Conservation (phyloP, 2,113 vertebrate genomes). For the Carettochelys insculpta region DNA sequence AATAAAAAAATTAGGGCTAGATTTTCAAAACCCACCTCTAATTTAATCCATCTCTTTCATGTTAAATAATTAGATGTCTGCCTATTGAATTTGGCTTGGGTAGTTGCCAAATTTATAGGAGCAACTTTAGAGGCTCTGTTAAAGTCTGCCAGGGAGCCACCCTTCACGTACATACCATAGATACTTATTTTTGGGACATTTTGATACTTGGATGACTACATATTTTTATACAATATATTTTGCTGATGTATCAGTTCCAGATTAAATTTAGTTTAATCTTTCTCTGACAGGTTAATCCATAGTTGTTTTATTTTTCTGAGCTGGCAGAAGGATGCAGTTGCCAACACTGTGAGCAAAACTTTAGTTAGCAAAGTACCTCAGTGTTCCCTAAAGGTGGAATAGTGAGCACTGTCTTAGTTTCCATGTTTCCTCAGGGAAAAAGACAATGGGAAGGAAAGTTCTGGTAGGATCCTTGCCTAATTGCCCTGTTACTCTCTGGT, state of each 20-base stretch:
- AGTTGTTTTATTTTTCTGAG: not conserved
- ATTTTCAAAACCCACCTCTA: not conserved
- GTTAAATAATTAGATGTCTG: not conserved
- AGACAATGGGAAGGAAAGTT: conserved; percentile 2
- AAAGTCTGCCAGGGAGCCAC: not conserved
- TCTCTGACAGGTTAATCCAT: not conserved
- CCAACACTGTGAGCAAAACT: not conserved
- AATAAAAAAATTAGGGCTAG: not conserved
- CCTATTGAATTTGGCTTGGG: fast-evolving
- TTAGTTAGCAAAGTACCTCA: not conserved
- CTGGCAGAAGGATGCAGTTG: not conserved
- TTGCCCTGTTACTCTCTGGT: not conserved
- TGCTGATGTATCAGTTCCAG: not conserved
- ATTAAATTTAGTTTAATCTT: not conserved
- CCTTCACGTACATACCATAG: not conserved
- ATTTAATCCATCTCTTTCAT: not conserved
- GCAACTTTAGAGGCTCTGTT: not conserved
- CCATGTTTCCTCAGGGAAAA: not conserved
- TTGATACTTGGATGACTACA: not conserved
- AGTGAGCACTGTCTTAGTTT: not conserved
- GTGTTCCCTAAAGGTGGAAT: not conserved
- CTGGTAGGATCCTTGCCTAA: not conserved
- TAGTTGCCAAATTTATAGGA: not conserved
- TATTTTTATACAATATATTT: not conserved
- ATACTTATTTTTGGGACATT: not conserved